A percentile compares a stretch with the other conserved stretches of the same genome.
These are phyloP conservation scores for Lampris megalopsis DNA, from an alignment of 2,113 vertebrate species.

Conservation along the genomic window DNA sequence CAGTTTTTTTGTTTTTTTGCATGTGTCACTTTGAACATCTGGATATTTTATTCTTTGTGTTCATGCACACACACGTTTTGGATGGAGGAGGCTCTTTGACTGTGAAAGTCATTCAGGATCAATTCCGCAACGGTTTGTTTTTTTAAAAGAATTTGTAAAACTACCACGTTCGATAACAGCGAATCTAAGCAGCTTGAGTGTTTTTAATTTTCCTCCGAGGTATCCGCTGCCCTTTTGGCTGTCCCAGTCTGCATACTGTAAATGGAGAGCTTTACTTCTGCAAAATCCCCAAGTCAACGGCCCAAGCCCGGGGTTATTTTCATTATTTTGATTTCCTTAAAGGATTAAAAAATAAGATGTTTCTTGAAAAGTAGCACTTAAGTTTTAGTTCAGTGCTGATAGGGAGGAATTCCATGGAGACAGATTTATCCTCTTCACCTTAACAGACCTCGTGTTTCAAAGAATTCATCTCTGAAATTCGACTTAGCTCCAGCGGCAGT, in stretches of 20 bases:
- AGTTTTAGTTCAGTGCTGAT: slow-evolving; percentile 61
- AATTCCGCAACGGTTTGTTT: not conserved
- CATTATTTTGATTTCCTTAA: slow-evolving; percentile 43
- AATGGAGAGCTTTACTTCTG: slow-evolving; percentile 22
- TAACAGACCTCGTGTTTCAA: slow-evolving; percentile 56
- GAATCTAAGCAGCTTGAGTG: not conserved
- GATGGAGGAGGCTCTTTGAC: not conserved
- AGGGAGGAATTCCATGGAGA: slow-evolving; percentile 66
- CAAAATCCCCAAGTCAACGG: slow-evolving; percentile 14
- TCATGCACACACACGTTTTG: not conserved
- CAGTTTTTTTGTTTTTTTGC: too few relatives aligned
- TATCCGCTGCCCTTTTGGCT: not conserved
- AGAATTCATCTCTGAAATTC: slow-evolving; percentile 45
- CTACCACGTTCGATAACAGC: not conserved
- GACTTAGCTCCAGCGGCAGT: slow-evolving; percentile 9
- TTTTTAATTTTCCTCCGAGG: not conserved
- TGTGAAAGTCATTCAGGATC: not conserved
- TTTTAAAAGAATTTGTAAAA: not conserved
- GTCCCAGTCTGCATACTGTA: slow-evolving; percentile 1
- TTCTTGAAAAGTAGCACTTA: slow-evolving; percentile 46
- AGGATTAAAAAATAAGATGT: slow-evolving; percentile 18
- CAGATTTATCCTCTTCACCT: slow-evolving; percentile 71
- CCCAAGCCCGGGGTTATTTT: not conserved
- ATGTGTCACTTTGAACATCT: slow-evolving; percentile 7
- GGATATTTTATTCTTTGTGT: not conserved